Evolutionary conservation across 2,113 vertebrate genomes (phyloP).

Genomic region (Forbesichthys papilliferus): DNA sequence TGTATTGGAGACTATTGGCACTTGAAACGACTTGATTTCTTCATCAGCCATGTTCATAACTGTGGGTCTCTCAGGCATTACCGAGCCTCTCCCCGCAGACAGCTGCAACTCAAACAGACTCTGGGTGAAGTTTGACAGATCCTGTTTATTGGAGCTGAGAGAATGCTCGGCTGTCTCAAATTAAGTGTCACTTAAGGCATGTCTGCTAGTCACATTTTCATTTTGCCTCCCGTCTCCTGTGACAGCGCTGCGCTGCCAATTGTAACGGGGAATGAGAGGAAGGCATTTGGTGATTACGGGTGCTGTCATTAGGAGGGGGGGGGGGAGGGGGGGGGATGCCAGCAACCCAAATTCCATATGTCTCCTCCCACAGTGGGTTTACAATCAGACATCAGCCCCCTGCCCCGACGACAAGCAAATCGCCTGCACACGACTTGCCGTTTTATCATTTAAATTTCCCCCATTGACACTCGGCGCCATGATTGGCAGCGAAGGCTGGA

Average conservation of each 20-base stretch:
- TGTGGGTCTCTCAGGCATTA: conserved; percentile 43
- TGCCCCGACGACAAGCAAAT: conserved; percentile 65
- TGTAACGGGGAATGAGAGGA: conserved; percentile 68
- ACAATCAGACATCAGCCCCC: conserved; percentile 52
- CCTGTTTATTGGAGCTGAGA: conserved; percentile 66
- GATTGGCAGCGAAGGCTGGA: conserved; percentile 68
- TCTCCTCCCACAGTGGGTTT: conserved; percentile 49
- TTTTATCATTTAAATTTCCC: conserved; percentile 73
- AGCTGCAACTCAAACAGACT: conserved; percentile 58
- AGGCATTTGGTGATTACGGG: conserved; percentile 72
- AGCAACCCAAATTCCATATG: conserved; percentile 66
- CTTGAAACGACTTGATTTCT: conserved; percentile 47
- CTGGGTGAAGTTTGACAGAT: conserved; percentile 73
- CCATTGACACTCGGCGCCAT: conserved; percentile 60
- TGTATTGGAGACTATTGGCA: conserved; percentile 23
- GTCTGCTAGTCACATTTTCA: conserved; percentile 69
- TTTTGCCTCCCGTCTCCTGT: conserved; percentile 64
- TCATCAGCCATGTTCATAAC: conserved; percentile 53
- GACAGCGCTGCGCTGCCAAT: conserved; percentile 66
- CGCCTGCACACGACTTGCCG: conserved; percentile 68
- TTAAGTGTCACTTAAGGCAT: conserved; percentile 77
- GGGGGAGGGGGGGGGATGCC: conserved; percentile 33
- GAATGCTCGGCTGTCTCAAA: conserved; percentile 71
- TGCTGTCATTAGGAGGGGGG: conserved; percentile 73
- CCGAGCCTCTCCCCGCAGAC: conserved; percentile 48